Evolutionary conservation across 2,113 vertebrate genomes (phyloP).

Genomic region (Heterocephalus glaber): DNA sequence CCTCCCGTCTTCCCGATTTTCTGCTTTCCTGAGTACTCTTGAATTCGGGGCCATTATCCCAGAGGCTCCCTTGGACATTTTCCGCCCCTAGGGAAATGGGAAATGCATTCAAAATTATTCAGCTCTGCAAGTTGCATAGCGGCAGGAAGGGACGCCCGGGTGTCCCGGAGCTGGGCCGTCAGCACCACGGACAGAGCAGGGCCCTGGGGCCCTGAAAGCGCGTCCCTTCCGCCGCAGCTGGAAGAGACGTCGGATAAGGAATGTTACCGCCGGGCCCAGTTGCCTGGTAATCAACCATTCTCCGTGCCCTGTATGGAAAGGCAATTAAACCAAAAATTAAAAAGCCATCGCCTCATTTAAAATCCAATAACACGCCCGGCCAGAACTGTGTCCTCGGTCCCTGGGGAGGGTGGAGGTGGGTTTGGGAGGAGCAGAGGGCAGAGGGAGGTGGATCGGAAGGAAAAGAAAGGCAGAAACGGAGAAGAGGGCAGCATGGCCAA

Average conservation of each 20-base stretch:
- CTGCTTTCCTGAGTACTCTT: slow-evolving; percentile 10
- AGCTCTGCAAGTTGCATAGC: background rate
- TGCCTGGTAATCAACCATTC: slow-evolving; percentile 71
- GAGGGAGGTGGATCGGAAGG: background rate
- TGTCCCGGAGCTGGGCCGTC: background rate
- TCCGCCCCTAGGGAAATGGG: background rate
- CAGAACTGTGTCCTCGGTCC: slow-evolving; percentile 64
- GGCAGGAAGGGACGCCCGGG: background rate
- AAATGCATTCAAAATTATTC: slow-evolving; percentile 57
- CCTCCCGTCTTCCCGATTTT: background rate
- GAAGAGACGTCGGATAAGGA: slow-evolving; percentile 45
- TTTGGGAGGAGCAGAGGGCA: background rate
- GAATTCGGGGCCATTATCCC: slow-evolving; percentile 18
- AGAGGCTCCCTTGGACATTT: background rate
- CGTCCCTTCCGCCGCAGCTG: background rate
- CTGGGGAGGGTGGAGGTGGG: background rate
- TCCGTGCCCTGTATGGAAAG: slow-evolving; percentile 64
- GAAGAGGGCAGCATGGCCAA: rapidly evolving
- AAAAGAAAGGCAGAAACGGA: background rate
- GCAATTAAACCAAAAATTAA: slow-evolving; percentile 78
- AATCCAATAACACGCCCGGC: slow-evolving; percentile 71
- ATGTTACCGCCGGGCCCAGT: slow-evolving; percentile 34
- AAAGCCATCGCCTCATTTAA: slow-evolving; percentile 75
- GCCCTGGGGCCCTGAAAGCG: background rate
- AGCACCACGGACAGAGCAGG: slow-evolving; percentile 65